A percentile compares a stretch with the other conserved stretches of the same genome.
Conservation (phyloP, 2,888 invertebrate genomes). For the Rhynchonema sp. region DNA sequence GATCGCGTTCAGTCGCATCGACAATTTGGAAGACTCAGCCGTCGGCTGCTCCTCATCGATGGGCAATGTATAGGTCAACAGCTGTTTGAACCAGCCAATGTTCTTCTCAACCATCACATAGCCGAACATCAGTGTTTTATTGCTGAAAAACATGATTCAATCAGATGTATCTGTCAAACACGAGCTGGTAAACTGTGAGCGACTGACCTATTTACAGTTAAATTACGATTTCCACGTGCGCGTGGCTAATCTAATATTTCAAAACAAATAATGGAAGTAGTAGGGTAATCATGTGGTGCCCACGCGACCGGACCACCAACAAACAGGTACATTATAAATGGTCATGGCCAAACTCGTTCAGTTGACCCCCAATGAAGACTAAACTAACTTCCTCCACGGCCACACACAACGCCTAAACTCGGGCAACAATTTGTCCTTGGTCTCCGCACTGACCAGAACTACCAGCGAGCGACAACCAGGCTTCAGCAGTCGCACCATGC, state of each 20-base stretch:
- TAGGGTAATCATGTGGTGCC: too few relatives aligned
- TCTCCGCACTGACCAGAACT: conserved; percentile 66
- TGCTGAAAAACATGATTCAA: conserved; percentile 41
- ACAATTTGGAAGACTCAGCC: neutral
- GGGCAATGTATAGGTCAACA: conserved; percentile 64
- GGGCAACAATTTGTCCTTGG: conserved; percentile 62
- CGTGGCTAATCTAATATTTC: too few relatives aligned
- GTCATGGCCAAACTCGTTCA: too few relatives aligned
- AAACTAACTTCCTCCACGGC: conserved; percentile 75
- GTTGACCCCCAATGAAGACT: too few relatives aligned
- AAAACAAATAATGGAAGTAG: too few relatives aligned
- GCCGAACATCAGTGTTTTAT: conserved; percentile 85
- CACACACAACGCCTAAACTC: conserved; percentile 80
- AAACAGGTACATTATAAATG: too few relatives aligned
- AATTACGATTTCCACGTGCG: too few relatives aligned
- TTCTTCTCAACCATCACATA: conserved; percentile 79
- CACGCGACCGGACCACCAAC: too few relatives aligned
- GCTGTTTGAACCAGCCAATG: conserved; percentile 72
- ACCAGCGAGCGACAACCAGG: conserved; percentile 86
- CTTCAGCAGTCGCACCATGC: conserved; percentile 68
- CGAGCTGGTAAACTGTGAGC: too few relatives aligned
- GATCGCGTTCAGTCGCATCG: neutral
- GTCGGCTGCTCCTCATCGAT: conserved; percentile 31
- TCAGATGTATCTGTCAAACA: too few relatives aligned
- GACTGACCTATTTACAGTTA: too few relatives aligned